Base-by-base conservation (phyloP, 2,888 invertebrate genomes). In the Stenurella melanura region DNA sequence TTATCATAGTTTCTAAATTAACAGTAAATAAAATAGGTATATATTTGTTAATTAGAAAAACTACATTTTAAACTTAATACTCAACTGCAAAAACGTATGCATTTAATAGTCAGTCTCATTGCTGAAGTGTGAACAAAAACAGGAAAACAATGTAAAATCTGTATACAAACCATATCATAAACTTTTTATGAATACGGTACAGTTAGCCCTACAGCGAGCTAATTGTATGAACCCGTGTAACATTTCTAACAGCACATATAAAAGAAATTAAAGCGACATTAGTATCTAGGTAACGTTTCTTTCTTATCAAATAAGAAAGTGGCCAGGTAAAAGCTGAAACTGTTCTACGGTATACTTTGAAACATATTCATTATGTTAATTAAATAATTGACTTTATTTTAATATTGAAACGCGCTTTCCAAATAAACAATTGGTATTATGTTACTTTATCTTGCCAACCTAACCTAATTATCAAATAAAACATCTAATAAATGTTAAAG, bases 281-380 rank as follows among this genome's bases (percentile, higher is more conserved):
- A n/a, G 6, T 50, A 50, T 50, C 50, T 50, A 50, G 50, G 50
- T n/a, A 50, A 50, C 50, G n/a, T 50, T 50, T 21, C 18, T 58
- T 58, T 15, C 21, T 58, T 58, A 58, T 58, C 58, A 58, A 58
- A 58, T 21, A 58, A 58, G 58, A 21, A 58, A 58, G 58, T 21
- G 18, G 10, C 21, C 1, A n/a, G 58, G 19, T 58, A 58, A 50
- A 58, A 19, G 18, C 19, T 58, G 58, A 58, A 19, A 3, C 19
- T 58, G 4, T 21, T 58, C 10, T 58, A 21, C 21, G 19, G 18
- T 58, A 58, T 15, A 18, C 58, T 58, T 58, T 58, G 58, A 19
- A 15, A 58, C 21, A 21, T 19, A 15, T 58, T 21, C 58, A 50
- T 50, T n/a, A 50, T 50, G 50, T 50, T 50, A 50, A 50, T 50